Evolutionary conservation across 2,888 invertebrate species (phyloP).

Genomic region (Apocheima hispidaria): DNA sequence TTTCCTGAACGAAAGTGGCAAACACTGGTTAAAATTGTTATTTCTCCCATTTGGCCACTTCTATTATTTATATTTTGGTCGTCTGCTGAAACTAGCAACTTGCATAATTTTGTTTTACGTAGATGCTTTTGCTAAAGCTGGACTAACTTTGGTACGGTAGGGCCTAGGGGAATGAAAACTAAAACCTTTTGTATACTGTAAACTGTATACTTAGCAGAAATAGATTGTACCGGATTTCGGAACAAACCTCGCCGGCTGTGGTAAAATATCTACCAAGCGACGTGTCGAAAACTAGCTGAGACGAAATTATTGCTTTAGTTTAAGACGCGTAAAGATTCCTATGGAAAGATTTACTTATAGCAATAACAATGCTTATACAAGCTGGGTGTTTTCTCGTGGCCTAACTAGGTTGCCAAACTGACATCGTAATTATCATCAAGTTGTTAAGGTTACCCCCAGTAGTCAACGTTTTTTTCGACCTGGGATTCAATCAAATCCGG

Average conservation of each 20-base stretch:
- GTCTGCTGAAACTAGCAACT: slow-evolving; percentile 12
- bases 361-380: no score
- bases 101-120: slow-evolving; percentile 32
- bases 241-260: neutral
- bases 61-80: neutral
- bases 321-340: no score
- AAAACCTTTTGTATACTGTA: slow-evolving; percentile 6
- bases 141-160: slow-evolving; percentile 15
- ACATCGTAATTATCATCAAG: no score
- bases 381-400: no score
- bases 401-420: no score
- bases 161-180: slow-evolving; percentile 24
- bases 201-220: slow-evolving; percentile 5
- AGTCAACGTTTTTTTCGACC: no score
- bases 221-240: neutral
- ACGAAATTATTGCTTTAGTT: neutral
- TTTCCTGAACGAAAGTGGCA: neutral
- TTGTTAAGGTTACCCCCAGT: no score
- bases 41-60: neutral
- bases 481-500: no score
- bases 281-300: no score
- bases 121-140: slow-evolving; percentile 18
- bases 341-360: no score
- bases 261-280: no score
- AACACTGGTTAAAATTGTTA: neutral